Conservation (phyloP, 92 coral and sea anemone genomes). For the Chrysogorgia sp. region DNA sequence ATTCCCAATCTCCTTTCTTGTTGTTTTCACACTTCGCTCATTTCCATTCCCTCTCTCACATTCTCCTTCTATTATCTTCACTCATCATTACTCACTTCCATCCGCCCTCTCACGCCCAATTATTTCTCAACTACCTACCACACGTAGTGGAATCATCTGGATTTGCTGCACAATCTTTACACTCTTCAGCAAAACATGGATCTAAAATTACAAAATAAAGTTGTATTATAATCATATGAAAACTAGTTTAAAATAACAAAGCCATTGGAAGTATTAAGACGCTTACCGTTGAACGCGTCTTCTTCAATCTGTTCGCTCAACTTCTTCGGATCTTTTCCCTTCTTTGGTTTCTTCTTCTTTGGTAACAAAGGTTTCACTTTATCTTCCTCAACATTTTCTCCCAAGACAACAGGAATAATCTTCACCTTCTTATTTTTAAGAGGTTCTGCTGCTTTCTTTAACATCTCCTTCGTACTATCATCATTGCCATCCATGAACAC, state of each 20-base stretch:
- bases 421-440: constrained; percentile 69
- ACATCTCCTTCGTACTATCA: constrained; percentile 53
- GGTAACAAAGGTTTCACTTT: constrained; percentile 67
- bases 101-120: too few relatives aligned
- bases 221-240: background rate
- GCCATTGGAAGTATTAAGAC: background rate
- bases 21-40: too few relatives aligned
- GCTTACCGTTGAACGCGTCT: constrained; percentile 61
- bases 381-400: constrained; percentile 65
- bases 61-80: too few relatives aligned
- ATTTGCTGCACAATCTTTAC: constrained; percentile 30
- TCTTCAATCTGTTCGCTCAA: constrained; percentile 74
- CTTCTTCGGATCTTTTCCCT: constrained; percentile 55
- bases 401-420: constrained; percentile 86
- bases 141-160: constrained; percentile 36
- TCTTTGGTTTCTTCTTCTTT: constrained; percentile 53
- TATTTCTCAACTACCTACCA: constrained; percentile 2
- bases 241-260: background rate
- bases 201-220: background rate
- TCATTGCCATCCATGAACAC: constrained; percentile 77
- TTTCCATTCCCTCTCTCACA: too few relatives aligned
- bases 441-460: constrained; percentile 59
- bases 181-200: constrained; percentile 35
- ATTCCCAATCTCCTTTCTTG: too few relatives aligned
- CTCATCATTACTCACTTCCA: too few relatives aligned